phyloP scores from a whole-genome alignment of 2,797 vertebrate genomes.

The Platyrinchus mystaceus region DNA sequence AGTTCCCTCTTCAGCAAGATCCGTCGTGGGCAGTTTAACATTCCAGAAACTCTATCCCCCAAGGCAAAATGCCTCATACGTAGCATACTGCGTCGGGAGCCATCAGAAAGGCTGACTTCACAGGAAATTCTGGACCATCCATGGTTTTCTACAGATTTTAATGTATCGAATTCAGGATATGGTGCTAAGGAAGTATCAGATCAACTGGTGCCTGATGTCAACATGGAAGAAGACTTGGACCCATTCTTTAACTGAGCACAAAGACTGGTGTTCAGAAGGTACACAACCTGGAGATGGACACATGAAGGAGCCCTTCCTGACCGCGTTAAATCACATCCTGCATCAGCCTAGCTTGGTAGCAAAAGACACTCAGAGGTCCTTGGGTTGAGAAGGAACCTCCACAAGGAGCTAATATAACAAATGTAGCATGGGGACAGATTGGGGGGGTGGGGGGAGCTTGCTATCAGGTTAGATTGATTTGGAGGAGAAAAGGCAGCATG shows the following conservation, averaged over 20 bases:
- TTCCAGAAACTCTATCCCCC: slow-evolving; percentile 96
- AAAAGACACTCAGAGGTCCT: slow-evolving; percentile 70
- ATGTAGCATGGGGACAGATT: slow-evolving; percentile 82
- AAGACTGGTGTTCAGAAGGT: slow-evolving; percentile 75
- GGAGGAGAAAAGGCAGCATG: slow-evolving; percentile 75
- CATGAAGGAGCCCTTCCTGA: slow-evolving; percentile 84
- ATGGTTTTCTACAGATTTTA: slow-evolving; percentile 90
- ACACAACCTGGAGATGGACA: slow-evolving; percentile 72
- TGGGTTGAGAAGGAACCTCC: slow-evolving; percentile 67
- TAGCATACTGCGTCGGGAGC: slow-evolving; percentile 95
- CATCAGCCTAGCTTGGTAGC: slow-evolving; percentile 74
- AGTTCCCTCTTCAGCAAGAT: slow-evolving; percentile 98
- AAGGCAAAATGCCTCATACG: slow-evolving; percentile 99
- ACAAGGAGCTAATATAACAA: slow-evolving; percentile 74
- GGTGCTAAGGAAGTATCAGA: slow-evolving; percentile 90
- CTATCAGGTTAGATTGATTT: slow-evolving; percentile 75
- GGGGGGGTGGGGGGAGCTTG: slow-evolving; percentile 71
- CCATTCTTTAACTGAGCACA: slow-evolving; percentile 96
- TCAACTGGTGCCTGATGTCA: slow-evolving; percentile 97
- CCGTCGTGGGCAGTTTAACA: slow-evolving; percentile 96
- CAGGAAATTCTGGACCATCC: slow-evolving; percentile 98
- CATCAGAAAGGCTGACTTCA: slow-evolving; percentile 95
- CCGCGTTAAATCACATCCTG: slow-evolving; percentile 80
- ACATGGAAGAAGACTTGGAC: slow-evolving; percentile 97
- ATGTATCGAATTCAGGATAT: slow-evolving; percentile 79